Evolutionary conservation across 1,140 invertebrate species (phyloP).

Genomic region (Holotrichia oblita): DNA sequence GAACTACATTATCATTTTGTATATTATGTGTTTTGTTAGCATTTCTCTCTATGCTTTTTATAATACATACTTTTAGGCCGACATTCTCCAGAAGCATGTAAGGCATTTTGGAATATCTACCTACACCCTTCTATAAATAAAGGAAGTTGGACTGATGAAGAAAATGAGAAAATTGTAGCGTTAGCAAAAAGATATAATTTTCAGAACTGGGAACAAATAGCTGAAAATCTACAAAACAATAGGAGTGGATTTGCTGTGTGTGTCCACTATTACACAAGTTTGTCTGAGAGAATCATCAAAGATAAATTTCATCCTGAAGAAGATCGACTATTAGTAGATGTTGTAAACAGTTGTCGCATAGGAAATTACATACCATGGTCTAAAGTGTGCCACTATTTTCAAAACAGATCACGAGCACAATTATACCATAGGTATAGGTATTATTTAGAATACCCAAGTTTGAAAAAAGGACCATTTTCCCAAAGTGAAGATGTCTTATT

Average conservation of each 20-base stretch:
- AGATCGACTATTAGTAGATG: constrained; percentile 65
- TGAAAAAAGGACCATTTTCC: constrained; percentile 69
- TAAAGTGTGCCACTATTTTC: constrained; percentile 68
- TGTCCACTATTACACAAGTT: constrained; percentile 68
- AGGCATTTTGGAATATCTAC: constrained; percentile 73
- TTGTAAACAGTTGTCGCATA: constrained; percentile 66
- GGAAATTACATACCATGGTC: constrained; percentile 74
- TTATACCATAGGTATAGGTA: constrained; percentile 67
- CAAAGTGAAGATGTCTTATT: constrained; percentile 70
- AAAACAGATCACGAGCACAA: constrained; percentile 69
- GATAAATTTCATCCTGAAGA: constrained; percentile 69
- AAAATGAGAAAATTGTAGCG: constrained; percentile 64
- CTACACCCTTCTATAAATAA: constrained; percentile 73
- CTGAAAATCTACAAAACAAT: constrained; percentile 64
- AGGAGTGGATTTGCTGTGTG: constrained; percentile 74
- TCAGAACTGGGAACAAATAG: constrained; percentile 74
- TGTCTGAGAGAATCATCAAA: constrained; percentile 58
- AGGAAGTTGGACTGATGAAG: constrained; percentile 65
- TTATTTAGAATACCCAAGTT: constrained; percentile 48
- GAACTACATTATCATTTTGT: too few relatives aligned
- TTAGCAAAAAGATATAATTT: constrained; percentile 62
- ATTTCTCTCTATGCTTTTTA: too few relatives aligned
- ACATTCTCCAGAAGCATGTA: constrained; percentile 66
- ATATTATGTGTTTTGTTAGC: neutral
- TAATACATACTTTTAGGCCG: constrained; percentile 51